Evolutionary conservation across 1,140 invertebrate species (phyloP), one percentile per base, ranked within the genome.

Genomic region (Pogonomyrmex barbatus): DNA sequence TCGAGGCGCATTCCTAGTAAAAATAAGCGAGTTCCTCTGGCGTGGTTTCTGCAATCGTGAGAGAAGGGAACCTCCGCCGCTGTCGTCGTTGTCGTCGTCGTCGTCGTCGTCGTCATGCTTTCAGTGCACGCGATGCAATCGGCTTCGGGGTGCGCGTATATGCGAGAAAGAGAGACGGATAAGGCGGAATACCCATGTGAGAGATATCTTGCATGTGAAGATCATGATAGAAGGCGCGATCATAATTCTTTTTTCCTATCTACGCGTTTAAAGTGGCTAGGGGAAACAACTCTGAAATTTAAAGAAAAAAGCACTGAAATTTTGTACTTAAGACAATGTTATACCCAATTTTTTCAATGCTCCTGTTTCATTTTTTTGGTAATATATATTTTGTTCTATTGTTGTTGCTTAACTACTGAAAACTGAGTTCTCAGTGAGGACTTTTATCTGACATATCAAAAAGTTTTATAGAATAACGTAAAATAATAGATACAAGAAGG

Each of bases 1-100:
- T 56, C 56, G 36, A 73, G 71, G 33, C 70, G 76, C 83, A 82
- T 89, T 89, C 84, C 87, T 89, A 89, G 88, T 89, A 89, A 89
- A 89, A 89, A 89, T 89, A 89, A 89, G 63, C 87, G 87, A 87
- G 71, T 83, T 82, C 70, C 81, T 82, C 82, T 14, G 56, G 10
- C 82, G 36, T 52, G 56, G 47, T 88, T 77, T 71, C 70, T 86
- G 88, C 87, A 83, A 89, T 89, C 84, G 73, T 36, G 54, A 76
- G 63, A 52, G 58, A 75, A 83, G 60, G 67, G 33, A 63, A 78
- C 24, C 24, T 45, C 10, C 62, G 54, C 5, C 36, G 52, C 24
- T 56, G n/a, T 24, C 42, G 47, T 4, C 47, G 79, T 45, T 56
- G 33, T 33, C 73, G 24, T 10, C 24, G 73, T 14, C 82, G 47